Conservation (phyloP, 2,888 invertebrate species). For the Entomobrya proxima region DNA sequence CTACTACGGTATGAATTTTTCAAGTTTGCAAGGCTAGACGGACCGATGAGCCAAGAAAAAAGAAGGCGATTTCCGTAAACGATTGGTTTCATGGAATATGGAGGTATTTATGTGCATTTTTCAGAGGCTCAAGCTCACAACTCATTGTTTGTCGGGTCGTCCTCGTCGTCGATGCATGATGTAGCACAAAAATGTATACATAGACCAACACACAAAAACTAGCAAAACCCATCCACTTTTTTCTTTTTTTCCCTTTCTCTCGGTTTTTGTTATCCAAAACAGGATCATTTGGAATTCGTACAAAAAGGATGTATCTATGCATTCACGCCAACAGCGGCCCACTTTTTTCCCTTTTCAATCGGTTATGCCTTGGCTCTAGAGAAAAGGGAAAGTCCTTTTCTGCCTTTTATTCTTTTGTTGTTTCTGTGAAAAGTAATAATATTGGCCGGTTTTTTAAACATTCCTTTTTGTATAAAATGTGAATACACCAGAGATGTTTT, state of each 20-base stretch:
- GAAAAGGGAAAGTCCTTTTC: background rate
- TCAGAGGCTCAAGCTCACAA: background rate
- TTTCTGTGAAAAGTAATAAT: background rate
- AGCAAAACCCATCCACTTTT: background rate
- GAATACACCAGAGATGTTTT: too few relatives aligned
- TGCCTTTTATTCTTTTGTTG: background rate
- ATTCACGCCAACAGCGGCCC: slow-evolving; percentile 20
- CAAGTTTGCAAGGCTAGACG: background rate
- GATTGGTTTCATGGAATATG: slow-evolving; percentile 19
- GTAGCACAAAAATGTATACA: background rate
- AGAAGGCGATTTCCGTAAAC: slow-evolving; percentile 40
- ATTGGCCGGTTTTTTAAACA: background rate
- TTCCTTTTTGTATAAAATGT: background rate
- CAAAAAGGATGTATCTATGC: slow-evolving; percentile 22
- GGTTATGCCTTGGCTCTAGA: background rate
- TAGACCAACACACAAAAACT: background rate
- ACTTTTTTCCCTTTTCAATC: slow-evolving; percentile 24
- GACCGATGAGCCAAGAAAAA: slow-evolving; percentile 46
- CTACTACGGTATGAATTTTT: background rate
- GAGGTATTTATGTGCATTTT: background rate
- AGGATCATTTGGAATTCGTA: slow-evolving; percentile 50
- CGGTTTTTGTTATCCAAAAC: slow-evolving; percentile 47
- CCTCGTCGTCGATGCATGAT: too few relatives aligned
- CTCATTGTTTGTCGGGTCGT: slow-evolving; percentile 7
- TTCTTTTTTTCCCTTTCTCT: background rate